phyloP scores from a whole-genome alignment of 2,888 invertebrate species.

The Himalopsyche kuldschensis region DNA sequence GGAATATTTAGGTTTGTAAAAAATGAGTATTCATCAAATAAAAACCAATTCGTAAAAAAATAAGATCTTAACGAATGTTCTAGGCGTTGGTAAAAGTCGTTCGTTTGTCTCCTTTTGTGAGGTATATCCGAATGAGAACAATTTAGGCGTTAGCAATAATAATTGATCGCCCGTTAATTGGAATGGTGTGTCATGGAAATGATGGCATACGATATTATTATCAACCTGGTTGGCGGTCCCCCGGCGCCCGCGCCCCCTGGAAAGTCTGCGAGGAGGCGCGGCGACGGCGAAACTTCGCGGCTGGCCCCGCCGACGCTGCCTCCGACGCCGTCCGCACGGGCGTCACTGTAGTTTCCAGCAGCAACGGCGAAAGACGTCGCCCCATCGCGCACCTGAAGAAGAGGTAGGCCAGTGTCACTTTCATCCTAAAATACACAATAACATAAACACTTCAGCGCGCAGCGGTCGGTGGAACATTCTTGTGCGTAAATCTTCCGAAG shows the following conservation, averaged over 20 bases:
- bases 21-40: no score
- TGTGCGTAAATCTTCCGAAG: neutral
- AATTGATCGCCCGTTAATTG: neutral
- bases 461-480: neutral
- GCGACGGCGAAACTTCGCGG: neutral
- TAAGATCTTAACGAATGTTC: no score
- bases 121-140: no score
- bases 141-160: no score
- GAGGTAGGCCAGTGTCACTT: neutral
- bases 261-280: neutral
- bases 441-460: neutral
- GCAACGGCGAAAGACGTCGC: neutral
- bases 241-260: neutral
- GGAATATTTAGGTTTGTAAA: no score
- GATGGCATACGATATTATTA: neutral
- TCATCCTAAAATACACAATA: neutral
- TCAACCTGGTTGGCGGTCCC: neutral
- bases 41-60: no score
- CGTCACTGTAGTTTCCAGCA: neutral
- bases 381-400: neutral
- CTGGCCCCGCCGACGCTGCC: neutral
- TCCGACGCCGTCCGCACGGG: no score
- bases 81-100: no score
- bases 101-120: no score
- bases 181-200: neutral